phyloP scores from a whole-genome alignment of 2,797 vertebrate species.

The Enteromius viviparus region DNA sequence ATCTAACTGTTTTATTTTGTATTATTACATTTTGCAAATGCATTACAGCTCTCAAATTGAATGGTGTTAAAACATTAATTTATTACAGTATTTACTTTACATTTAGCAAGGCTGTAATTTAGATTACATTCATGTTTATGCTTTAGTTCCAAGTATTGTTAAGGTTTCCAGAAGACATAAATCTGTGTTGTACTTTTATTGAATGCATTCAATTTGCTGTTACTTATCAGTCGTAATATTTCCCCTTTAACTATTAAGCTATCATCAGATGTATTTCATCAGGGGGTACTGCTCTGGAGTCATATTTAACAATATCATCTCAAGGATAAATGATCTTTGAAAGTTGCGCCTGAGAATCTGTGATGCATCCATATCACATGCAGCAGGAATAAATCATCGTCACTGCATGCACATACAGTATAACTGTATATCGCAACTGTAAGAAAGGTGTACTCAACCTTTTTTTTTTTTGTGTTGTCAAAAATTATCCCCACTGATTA shows the following conservation, averaged over 20 bases:
- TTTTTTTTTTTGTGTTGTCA: conserved; percentile 22
- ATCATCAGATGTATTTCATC: neutral
- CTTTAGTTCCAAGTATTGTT: neutral
- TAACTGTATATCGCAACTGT: neutral
- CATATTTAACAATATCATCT: conserved; percentile 30
- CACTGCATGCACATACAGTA: neutral
- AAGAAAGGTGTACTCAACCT: conserved; percentile 3
- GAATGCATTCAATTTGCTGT: conserved; percentile 13
- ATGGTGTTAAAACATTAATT: neutral
- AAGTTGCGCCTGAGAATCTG: neutral
- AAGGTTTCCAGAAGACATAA: conserved; percentile 25
- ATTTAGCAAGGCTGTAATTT: conserved; percentile 26
- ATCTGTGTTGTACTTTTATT: conserved; percentile 21
- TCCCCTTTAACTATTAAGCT: conserved; percentile 15
- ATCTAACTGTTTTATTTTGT: neutral
- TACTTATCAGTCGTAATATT: neutral
- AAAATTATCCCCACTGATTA: conserved; percentile 35
- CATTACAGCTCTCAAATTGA: neutral
- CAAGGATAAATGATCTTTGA: conserved; percentile 27
- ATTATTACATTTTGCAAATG: conserved; percentile 9
- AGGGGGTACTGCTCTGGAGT: neutral
- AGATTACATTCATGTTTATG: conserved; percentile 30
- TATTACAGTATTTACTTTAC: conserved; percentile 11
- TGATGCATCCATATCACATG: neutral
- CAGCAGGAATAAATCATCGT: neutral